phyloP scores from a whole-genome alignment of 2,888 invertebrate species.

The Platerodrilus igneus region DNA sequence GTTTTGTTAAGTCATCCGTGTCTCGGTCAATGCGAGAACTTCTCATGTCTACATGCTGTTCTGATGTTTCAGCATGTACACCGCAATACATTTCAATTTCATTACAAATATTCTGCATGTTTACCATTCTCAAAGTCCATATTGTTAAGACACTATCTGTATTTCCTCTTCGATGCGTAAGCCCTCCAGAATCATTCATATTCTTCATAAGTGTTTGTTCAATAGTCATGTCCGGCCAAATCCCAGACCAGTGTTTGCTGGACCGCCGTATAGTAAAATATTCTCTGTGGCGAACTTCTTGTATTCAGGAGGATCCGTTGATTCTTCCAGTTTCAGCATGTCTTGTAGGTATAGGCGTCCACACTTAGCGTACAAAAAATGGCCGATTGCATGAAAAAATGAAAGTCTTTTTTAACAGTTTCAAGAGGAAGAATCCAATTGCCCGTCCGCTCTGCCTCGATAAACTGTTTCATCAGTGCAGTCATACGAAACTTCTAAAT shows the following conservation, averaged over 20 bases:
- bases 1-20: constrained; percentile 25
- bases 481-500: too few species aligned
- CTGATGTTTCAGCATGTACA: constrained; percentile 23
- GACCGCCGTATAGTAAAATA: constrained; percentile 10
- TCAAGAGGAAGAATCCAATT: too few species aligned
- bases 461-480: too few species aligned
- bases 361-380: too few species aligned
- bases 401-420: too few species aligned
- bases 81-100: constrained; percentile 27
- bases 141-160: constrained; percentile 26
- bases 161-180: constrained; percentile 31
- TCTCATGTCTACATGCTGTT: constrained; percentile 34
- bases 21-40: constrained; percentile 28
- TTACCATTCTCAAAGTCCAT: constrained; percentile 27
- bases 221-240: constrained; percentile 35
- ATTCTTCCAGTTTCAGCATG: too few species aligned
- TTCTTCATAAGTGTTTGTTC: constrained; percentile 36
- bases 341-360: too few species aligned
- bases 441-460: too few species aligned
- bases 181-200: constrained; percentile 34
- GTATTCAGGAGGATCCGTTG: too few species aligned
- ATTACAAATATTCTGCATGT: constrained; percentile 24
- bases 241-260: constrained; percentile 30
- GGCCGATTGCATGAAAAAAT: too few species aligned
- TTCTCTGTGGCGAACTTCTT: too few species aligned